These are phyloP conservation scores for Megalurothrips usitatus DNA, from an alignment of 2,888 invertebrate species.

Conservation along the genomic window DNA sequence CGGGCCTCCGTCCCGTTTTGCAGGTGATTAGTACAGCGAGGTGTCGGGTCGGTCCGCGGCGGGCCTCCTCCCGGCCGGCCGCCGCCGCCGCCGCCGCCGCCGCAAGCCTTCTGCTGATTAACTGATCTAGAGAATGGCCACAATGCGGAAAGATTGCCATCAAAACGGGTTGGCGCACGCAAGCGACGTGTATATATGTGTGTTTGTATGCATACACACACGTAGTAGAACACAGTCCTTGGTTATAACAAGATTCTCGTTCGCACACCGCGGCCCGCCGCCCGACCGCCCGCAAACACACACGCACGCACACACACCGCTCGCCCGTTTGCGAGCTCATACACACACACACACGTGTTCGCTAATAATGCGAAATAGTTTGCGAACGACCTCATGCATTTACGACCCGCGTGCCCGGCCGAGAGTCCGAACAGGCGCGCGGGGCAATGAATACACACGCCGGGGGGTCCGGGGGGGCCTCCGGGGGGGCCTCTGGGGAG, in stretches of 20 bases:
- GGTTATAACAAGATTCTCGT: slow-evolving; percentile 12
- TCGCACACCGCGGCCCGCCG: neutral
- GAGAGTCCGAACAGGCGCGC: no score
- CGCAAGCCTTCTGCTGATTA: neutral
- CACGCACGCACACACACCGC: neutral
- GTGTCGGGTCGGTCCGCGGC: neutral
- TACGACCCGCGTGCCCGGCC: no score
- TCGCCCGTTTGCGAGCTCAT: no score
- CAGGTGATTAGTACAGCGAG: neutral
- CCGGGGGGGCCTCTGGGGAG: no score
- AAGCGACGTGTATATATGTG: neutral
- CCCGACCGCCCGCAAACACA: neutral
- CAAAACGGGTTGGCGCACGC: slow-evolving; percentile 19
- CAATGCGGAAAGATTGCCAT: slow-evolving; percentile 24
- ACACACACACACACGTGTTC: neutral
- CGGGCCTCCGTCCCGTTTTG: neutral
- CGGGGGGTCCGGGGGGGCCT: no score
- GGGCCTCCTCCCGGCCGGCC: neutral
- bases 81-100: neutral
- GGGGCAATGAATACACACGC: no score
- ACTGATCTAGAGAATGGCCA: slow-evolving; percentile 16
- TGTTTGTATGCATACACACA: slow-evolving; percentile 8
- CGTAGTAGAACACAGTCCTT: neutral
- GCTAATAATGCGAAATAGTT: slow-evolving; percentile 2
- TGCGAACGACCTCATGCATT: neutral